Percentiles rank a stretch among this genome's conserved stretches.
phyloP scores from a whole-genome alignment of 2,113 vertebrate species.

The Ceratotherium simum region DNA sequence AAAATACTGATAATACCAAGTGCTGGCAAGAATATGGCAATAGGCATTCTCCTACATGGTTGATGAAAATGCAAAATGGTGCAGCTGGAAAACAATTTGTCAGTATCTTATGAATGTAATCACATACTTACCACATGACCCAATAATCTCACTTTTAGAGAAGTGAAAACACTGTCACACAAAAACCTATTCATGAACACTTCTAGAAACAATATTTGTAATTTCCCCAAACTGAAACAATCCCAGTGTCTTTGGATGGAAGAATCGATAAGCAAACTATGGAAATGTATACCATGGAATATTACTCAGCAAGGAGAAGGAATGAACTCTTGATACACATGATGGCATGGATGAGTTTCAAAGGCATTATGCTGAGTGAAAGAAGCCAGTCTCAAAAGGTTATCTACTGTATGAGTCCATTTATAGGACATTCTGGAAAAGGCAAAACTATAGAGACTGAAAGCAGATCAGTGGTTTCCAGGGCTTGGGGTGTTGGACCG shows the following conservation, averaged over 20 bases:
- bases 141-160: not conserved
- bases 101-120: not conserved
- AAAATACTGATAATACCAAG: not conserved
- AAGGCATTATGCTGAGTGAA: not conserved
- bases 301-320: not conserved
- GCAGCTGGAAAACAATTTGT: not conserved
- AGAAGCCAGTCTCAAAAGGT: not conserved
- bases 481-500: rapidly evolving
- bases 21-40: not conserved
- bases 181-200: not conserved
- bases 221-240: not conserved
- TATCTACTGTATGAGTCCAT: not conserved
- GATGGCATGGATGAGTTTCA: not conserved
- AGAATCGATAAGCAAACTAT: not conserved
- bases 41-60: not conserved
- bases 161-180: not conserved
- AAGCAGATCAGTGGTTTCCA: not conserved
- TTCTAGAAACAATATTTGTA: not conserved
- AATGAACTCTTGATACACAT: rapidly evolving
- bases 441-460: not conserved
- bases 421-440: not conserved
- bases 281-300: not conserved
- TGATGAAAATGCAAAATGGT: not conserved
- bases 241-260: not conserved
- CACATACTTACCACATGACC: not conserved